phyloP scores from a whole-genome alignment of 2,113 vertebrate genomes.

The Artemisiospiza belli region DNA sequence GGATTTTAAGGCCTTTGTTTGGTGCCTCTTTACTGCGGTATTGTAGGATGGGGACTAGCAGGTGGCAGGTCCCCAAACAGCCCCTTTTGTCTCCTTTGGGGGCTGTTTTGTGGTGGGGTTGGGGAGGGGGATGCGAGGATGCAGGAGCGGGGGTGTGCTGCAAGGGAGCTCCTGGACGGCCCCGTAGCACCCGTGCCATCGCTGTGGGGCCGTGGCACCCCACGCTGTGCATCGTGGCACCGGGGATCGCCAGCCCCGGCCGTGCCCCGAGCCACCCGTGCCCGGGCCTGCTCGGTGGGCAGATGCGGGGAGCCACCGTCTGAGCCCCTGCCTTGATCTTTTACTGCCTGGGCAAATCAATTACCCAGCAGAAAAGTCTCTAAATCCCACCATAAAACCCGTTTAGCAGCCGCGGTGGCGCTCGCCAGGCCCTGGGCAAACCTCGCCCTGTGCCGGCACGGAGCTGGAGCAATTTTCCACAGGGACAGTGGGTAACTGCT shows the following conservation, averaged over 20 bases:
- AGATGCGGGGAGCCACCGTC: constrained; percentile 22
- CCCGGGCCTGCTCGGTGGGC: not conserved
- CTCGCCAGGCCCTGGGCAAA: constrained; percentile 21
- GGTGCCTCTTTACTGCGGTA: constrained; percentile 85
- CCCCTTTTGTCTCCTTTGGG: constrained; percentile 77
- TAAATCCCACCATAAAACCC: constrained; percentile 69
- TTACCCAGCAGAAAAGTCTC: constrained; percentile 62
- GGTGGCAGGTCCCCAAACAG: constrained; percentile 88
- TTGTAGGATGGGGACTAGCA: constrained; percentile 86
- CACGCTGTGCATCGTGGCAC: rapidly evolving
- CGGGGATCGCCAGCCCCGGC: rapidly evolving
- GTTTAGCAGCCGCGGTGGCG: constrained; percentile 16
- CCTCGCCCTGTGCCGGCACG: not conserved
- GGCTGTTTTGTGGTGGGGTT: constrained; percentile 58
- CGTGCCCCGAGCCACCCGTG: rapidly evolving
- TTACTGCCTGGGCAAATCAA: constrained; percentile 68
- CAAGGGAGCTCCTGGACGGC: not conserved
- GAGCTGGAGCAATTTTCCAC: not conserved
- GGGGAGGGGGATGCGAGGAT: constrained; percentile 17
- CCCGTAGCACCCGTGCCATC: rapidly evolving
- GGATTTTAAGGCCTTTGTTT: constrained; percentile 91
- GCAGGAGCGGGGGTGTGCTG: constrained; percentile 19
- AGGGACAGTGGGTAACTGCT: not conserved
- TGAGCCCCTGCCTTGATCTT: constrained; percentile 62
- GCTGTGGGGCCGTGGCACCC: not conserved